These are phyloP conservation scores for Hyles euphorbiae DNA, from an alignment of 1,140 invertebrate genomes.

Conservation along the genomic window DNA sequence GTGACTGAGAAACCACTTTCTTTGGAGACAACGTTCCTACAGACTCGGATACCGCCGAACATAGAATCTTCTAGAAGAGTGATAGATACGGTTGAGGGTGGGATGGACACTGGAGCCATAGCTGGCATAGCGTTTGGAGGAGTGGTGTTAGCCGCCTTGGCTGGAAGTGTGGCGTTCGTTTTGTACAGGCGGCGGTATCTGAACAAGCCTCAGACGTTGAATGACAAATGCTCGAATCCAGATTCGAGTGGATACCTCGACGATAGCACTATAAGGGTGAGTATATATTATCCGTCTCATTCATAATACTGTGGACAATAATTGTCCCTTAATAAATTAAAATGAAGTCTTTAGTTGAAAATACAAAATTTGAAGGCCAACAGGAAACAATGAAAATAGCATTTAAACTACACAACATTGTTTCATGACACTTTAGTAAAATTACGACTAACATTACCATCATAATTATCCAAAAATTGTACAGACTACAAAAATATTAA, in stretches of 20 bases:
- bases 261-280: conserved; percentile 90
- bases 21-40: conserved; percentile 55
- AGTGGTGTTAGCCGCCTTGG: conserved; percentile 79
- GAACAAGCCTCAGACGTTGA: conserved; percentile 88
- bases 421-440: no score
- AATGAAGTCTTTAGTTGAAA: no score
- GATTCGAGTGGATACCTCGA: conserved; percentile 93
- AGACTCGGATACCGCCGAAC: conserved; percentile 59
- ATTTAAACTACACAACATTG: no score
- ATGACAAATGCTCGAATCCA: conserved; percentile 88
- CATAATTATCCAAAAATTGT: no score
- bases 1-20: conserved; percentile 65
- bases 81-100: conserved; percentile 43
- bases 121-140: conserved; percentile 84
- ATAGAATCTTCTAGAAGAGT: conserved; percentile 61
- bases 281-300: conserved; percentile 17
- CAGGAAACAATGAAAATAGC: no score
- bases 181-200: conserved; percentile 85
- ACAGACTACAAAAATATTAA: background rate
- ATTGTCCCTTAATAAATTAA: background rate
- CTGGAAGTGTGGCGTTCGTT: conserved; percentile 83
- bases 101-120: conserved; percentile 82
- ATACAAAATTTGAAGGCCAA: no score
- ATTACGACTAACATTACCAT: no score
- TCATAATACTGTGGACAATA: background rate